Base-by-base conservation (phyloP, 2,888 invertebrate species). In the Linnaemya vulpina region DNA sequence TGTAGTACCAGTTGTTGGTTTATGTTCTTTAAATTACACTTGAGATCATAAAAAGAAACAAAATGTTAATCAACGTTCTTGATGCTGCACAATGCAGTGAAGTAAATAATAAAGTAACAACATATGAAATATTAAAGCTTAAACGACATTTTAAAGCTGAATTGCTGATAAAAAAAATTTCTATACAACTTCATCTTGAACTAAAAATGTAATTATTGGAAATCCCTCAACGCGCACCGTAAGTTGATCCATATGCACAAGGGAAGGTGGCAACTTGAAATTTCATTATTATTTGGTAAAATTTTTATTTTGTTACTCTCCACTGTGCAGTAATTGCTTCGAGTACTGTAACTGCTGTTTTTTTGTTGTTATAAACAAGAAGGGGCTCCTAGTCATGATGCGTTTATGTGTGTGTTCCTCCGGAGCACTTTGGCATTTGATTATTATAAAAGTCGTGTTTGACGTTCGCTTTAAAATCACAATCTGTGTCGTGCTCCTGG, bases 401-500 rank as follows among this genome's bases (percentile, higher is more conserved):
- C 17, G 22, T 77, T 68, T 65, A 46, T 79, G 22, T 73, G 46
- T 79, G 38, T 79, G 46, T 73, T 73, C 65, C 35, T 49, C 20
- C 35, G 58, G 30, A 58, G 65, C 49, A 74, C 49, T 80, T 46
- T 40, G 65, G n/a, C 51, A 8, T 65, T 74, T 73, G 73, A 49
- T 68, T n/a, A n/a, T n/a, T n/a, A 60, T 68, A 78, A 83, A 83
- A 53, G 74, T 55, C 25, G 70, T 70, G 65, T 78, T 73, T 68
- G 77, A 68, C 77, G 63, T 63, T 58, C 49, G 17, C 49, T 60
- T 62, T 83, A 68, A 78, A 77, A 35, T 62, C 71, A 76, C 22
- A 65, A 15, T 30, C 9, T 55, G 30, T 60, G 38, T 38, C 49
- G n/a, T 62, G 3, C 40, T 55, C 22, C 17, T 20, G 38, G 13